Evolutionary conservation across 2,113 vertebrate genomes (phyloP), one percentile per base, ranked within the genome.

Genomic region (Ceyx cyanopectus): DNA sequence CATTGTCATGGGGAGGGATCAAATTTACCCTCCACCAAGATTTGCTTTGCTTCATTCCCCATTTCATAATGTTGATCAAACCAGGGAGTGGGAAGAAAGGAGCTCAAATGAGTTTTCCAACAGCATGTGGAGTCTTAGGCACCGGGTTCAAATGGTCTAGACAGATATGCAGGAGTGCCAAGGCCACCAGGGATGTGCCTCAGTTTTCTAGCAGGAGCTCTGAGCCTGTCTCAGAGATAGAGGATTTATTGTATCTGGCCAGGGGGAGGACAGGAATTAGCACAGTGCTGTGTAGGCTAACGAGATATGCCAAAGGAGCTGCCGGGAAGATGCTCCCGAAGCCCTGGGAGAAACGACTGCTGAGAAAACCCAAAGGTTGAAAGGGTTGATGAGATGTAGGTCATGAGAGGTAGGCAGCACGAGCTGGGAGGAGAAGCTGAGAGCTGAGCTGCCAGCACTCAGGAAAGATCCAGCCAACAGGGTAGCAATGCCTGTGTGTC

Each of bases 91-190:
- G 61, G 41, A 29, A 53, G 1, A 7, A 80, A 61, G 79, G 65
- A 60, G 40, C 65, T 53, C 81, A 27, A 74, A 67, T 50, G 80
- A 63, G 72, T 80, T 91, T 92, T 82, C 74, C 75, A 83, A 24
- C 85, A 61, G 75, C 57, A 1, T 34, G 76, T 24, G 72, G 48
- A 80, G 84, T 48, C 76, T 43, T 12, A 12, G 51, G 56, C 70
- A 66, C 18, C 0, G 5, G 32, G 8, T 67, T 91, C 63, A 30
- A 60, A 3, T 0, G 34, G 43, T 43, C 79, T 57, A 89, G 89
- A 89, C 89, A 93, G 81, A 93, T 37, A 20, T 1, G 15, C 40
- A 67, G 81, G 10, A 85, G 73, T 72, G 94, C 85, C 91, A 92
- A 89, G 91, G 87, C 92, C 87, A 85, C 91, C 34, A 0, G 84